Base-by-base conservation (phyloP, 2,797 vertebrate species). In the Saxicola maurus region DNA sequence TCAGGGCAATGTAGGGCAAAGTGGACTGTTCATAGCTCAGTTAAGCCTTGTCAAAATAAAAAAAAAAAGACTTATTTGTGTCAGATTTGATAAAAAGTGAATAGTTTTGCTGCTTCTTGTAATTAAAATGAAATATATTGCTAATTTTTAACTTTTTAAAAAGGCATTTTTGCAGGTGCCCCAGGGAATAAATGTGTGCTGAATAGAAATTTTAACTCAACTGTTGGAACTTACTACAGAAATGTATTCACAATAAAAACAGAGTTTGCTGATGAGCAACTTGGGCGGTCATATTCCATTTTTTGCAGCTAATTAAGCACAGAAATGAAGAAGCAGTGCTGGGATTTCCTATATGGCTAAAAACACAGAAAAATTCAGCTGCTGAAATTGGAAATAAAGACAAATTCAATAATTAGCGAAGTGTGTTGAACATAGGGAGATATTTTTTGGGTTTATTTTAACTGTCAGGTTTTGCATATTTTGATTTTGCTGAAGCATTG, bases 301-400 rank as follows among this genome's bases (percentile, higher is more conserved):
- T 82, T 82, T 57, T 83, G 28, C 46, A 81, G 55, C 38, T 92
- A 59, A 89, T 90, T 79, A 75, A 40, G 14, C n/a, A 48, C 33
- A 78, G 60, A 37, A 82, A 78, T 17, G 24, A 67, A 66, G 14
- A 1, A 1, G 6, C 52, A 48, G 9, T 31, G 28, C 25, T 10
- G 61, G 24, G 28, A 3, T 23, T 89, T 87, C 77, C 66, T 57
- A 52, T 19, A 13, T 0, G 2, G 17, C 64, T 74, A 38, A 33
- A 91, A 84, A 64, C 6, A 5, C 13, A 33, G 0, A 18, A 45
- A 73, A 48, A 73, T 9, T 46, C 43, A 45, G 24, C 24, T 19
- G 7, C 45, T 82, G 40, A 62, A 79, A 49, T 6, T 24, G 24
- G 57, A 67, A 86, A 56, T 71, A 51, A 75, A 88, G 61, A 51